Evolutionary conservation across 2,113 vertebrate genomes (phyloP).

Genomic region (Grallaria varia): DNA sequence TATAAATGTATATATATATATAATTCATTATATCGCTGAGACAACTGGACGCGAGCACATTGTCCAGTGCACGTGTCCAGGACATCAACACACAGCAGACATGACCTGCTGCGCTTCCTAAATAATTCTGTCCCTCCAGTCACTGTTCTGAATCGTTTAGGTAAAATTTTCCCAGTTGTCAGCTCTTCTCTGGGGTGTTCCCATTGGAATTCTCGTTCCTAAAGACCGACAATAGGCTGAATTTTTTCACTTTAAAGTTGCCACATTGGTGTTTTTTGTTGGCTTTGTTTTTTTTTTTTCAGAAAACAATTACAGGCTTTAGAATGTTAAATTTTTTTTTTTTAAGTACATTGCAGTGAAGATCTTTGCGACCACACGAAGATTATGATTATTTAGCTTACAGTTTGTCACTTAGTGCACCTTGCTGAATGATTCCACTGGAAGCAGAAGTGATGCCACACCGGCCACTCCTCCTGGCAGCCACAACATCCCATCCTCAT

Average conservation of each 20-base stretch:
- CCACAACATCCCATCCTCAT: not conserved
- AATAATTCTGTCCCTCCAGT: not conserved
- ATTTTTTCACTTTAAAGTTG: no score
- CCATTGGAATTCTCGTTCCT: not conserved
- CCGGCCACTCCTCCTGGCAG: not conserved
- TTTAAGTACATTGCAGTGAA: not conserved
- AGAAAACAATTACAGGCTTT: not conserved
- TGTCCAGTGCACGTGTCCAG: not conserved
- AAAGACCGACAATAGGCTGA: not conserved
- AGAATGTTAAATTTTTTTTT: not conserved
- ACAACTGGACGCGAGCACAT: fast-evolving
- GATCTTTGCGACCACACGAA: not conserved
- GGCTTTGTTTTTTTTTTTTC: not conserved
- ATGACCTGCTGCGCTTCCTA: not conserved
- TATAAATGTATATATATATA: no score
- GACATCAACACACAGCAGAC: not conserved
- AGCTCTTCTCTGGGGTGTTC: not conserved
- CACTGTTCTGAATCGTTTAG: not conserved
- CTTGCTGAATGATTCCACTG: not conserved
- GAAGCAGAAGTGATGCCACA: not conserved
- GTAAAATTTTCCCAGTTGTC: not conserved
- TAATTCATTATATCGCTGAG: no score
- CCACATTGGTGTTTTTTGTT: not conserved
- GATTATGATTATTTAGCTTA: not conserved
- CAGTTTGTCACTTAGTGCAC: not conserved